Base-by-base conservation (phyloP, 2,113 vertebrate genomes). In the Podarcis muralis region DNA sequence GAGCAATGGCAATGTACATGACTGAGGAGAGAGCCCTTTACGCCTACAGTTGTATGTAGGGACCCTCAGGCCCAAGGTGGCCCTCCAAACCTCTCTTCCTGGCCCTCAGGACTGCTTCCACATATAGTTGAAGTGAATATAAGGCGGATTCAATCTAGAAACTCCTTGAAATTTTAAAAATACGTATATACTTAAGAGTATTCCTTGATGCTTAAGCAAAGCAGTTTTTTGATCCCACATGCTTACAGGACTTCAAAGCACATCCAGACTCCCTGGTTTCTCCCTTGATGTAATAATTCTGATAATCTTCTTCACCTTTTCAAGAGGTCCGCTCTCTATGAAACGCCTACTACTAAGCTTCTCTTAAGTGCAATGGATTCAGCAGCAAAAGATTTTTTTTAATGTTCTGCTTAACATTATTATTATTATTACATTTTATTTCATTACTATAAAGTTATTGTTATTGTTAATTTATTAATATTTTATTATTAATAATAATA, bases 221-320 rank as follows among this genome's bases (percentile, higher is more conserved):
- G n/a, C 59, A 4, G 81, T 78, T 71, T 71, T 23, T 82, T 1
- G 32, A 37, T 35, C 53, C 69, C 37, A 16, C 62, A 1, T 16
- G 59, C 13, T 76, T 40, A 27, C 9, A 83, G 23, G 18, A 48
- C 57, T 83, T n/a, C 16, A 57, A 71, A 83, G 40, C 22, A 32
- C 3, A 6, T 5, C 32, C 48, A 2, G 20, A 9, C 81, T 76
- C 18, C 68, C 18, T 20, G 40, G 71, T 85, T 93, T 87, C 62
- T 69, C 72, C 62, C 18, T 53, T 87, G 83, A 59, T 8, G 7
- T 35, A 92, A 66, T 81, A 85, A 92, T 91, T 89, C 79, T 91
- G 57, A 84, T 79, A 77, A 87, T 85, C 81, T 91, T 84, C 78
- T 78, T 93, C 81, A 91, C 37, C 66, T 93, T 40, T 89, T 66